Conservation (phyloP, 2,797 vertebrate genomes). For the Chelon auratus region DNA sequence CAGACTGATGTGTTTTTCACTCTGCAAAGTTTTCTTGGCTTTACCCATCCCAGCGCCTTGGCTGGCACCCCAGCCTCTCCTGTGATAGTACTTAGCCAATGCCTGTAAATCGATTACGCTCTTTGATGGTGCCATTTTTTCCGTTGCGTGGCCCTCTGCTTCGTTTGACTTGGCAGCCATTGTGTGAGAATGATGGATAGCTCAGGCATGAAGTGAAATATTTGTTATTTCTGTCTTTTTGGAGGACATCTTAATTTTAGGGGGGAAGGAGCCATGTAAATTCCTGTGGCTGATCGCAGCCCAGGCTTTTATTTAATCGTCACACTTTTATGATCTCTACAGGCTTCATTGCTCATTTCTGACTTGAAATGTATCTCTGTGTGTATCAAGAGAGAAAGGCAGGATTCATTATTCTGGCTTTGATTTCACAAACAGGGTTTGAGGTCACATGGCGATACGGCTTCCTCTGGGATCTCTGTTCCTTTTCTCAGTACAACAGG, state of each 20-base stretch:
- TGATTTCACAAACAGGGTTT: constrained; percentile 33
- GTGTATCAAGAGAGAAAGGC: constrained; percentile 18
- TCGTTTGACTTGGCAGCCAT: constrained; percentile 72
- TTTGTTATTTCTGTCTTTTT: constrained; percentile 77
- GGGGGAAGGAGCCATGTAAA: constrained; percentile 59
- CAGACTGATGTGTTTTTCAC: constrained; percentile 59
- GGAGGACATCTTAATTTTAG: constrained; percentile 67
- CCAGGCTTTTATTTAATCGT: constrained; percentile 63
- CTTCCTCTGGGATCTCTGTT: constrained; percentile 42
- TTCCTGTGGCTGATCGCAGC: constrained; percentile 68
- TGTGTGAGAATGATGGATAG: constrained; percentile 73
- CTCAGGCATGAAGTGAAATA: constrained; percentile 68
- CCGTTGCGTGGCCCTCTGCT: constrained; percentile 21
- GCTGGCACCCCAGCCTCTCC: constrained; percentile 42
- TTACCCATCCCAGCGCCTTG: constrained; percentile 21
- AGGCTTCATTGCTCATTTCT: constrained; percentile 58
- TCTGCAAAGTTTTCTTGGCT: constrained; percentile 43
- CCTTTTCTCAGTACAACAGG: constrained; percentile 38
- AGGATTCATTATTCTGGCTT: constrained; percentile 36
- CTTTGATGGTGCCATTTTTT: constrained; percentile 60
- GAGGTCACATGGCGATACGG: constrained; percentile 33
- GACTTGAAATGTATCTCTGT: constrained; percentile 39
- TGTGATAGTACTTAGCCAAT: constrained; percentile 68
- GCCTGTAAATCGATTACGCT: constrained; percentile 71
- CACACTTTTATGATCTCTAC: constrained; percentile 62